Evolutionary conservation across 2,113 vertebrate genomes (phyloP).

Genomic region (Ceyx melanurus): DNA sequence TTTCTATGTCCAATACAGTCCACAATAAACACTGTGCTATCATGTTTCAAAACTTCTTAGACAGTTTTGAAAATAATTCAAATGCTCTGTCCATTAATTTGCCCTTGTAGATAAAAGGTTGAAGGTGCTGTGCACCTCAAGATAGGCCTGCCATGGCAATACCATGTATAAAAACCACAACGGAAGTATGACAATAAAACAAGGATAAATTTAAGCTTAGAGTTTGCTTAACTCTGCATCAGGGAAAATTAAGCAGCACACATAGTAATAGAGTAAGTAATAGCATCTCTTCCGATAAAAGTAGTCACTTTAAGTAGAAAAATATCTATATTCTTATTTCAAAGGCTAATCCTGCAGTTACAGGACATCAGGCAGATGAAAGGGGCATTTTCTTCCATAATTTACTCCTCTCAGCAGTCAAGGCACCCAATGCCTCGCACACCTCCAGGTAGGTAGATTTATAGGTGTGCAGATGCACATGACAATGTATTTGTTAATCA

Average conservation of each 20-base stretch:
- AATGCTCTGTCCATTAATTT: not conserved
- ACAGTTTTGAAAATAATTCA: not conserved
- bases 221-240: not conserved
- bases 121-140: not conserved
- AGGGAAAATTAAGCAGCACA: not conserved
- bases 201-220: not conserved
- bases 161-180: no score
- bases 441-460: no score
- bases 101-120: fast-evolving
- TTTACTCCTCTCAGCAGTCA: not conserved
- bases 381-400: not conserved
- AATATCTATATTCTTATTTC: not conserved
- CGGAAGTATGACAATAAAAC: not conserved
- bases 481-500: not conserved
- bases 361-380: not conserved
- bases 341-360: not conserved
- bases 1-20: not conserved
- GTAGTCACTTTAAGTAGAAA: not conserved
- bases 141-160: not conserved
- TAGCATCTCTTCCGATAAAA: not conserved
- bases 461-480: fast-evolving
- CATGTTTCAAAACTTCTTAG: not conserved
- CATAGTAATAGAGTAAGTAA: not conserved
- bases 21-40: not conserved
- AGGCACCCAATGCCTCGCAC: not conserved